Percentiles rank a stretch among this genome's conserved stretches.
Evolutionary conservation across 1,140 invertebrate species (phyloP).

Genomic region (Trissolcus basalis): DNA sequence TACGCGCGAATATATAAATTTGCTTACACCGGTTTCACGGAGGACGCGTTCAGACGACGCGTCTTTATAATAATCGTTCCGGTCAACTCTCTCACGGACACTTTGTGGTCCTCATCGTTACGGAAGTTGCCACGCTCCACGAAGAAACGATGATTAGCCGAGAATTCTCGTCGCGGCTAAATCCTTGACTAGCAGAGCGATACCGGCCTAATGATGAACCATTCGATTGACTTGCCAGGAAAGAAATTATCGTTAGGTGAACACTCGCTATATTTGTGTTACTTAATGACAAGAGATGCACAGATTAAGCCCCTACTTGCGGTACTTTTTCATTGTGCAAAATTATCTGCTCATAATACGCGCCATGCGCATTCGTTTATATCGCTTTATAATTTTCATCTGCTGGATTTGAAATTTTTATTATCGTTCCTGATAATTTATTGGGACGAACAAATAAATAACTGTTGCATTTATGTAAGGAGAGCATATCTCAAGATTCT

Average conservation of each 20-base stretch:
- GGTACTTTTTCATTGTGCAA: constrained; percentile 54
- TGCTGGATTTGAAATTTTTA: constrained; percentile 34
- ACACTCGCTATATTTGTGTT: constrained; percentile 50
- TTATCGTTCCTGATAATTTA: constrained; percentile 20
- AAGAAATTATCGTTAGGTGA: constrained; percentile 53
- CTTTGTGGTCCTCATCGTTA: constrained; percentile 60
- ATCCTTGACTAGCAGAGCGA: constrained; percentile 61
- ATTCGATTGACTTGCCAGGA: constrained; percentile 56
- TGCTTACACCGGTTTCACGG: constrained; percentile 70
- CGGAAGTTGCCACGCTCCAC: constrained; percentile 60
- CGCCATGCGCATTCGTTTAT: constrained; percentile 18
- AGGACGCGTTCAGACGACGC: constrained; percentile 58
- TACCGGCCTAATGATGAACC: constrained; percentile 59
- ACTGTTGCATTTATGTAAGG: no score
- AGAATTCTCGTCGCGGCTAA: constrained; percentile 58
- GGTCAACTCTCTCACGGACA: constrained; percentile 64
- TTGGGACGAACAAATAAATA: no score
- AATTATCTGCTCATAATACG: constrained; percentile 51
- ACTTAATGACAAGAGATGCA: constrained; percentile 60
- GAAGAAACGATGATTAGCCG: constrained; percentile 61
- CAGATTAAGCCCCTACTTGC: constrained; percentile 52
- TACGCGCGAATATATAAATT: constrained; percentile 70
- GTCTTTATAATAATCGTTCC: constrained; percentile 63
- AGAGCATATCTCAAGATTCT: no score
- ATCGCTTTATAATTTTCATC: constrained; percentile 8